Conservation (phyloP, 1,140 invertebrate genomes). For the Atta colombica region DNA sequence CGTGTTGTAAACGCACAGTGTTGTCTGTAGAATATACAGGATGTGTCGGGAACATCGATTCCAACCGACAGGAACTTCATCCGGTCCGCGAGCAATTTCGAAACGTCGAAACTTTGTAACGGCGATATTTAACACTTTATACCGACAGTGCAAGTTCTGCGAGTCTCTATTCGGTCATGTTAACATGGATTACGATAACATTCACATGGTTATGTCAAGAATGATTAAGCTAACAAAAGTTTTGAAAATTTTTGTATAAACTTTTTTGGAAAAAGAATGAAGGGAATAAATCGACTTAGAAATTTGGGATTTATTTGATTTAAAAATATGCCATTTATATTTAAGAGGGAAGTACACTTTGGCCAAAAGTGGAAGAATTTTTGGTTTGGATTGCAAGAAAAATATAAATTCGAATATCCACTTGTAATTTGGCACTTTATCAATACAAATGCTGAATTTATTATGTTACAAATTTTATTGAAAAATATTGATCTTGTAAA, state of each 20-base stretch:
- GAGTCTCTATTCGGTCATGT: slow-evolving; percentile 34
- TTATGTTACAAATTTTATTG: too few species aligned
- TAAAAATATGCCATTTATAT: background rate
- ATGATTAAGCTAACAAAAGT: slow-evolving; percentile 9
- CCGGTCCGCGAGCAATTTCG: slow-evolving; percentile 53
- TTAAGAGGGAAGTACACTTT: too few species aligned
- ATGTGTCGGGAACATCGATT: slow-evolving; percentile 32
- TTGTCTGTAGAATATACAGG: background rate
- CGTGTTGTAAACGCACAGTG: slow-evolving; percentile 20
- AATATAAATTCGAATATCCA: too few species aligned
- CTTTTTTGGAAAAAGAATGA: background rate
- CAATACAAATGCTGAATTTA: too few species aligned
- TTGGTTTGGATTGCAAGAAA: too few species aligned
- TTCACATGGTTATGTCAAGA: background rate
- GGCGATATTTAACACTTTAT: slow-evolving; percentile 63
- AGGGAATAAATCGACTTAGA: background rate
- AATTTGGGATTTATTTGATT: background rate
- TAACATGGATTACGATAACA: slow-evolving; percentile 48
- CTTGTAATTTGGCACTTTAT: too few species aligned
- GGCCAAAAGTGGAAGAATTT: too few species aligned
- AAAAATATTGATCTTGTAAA: too few species aligned
- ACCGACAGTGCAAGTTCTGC: slow-evolving; percentile 31
- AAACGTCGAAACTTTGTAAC: slow-evolving; percentile 68
- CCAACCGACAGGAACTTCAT: slow-evolving; percentile 33
- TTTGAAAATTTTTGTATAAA: slow-evolving; percentile 40